Base-by-base conservation (phyloP, 1,140 invertebrate species). In the Hermetia illucens region DNA sequence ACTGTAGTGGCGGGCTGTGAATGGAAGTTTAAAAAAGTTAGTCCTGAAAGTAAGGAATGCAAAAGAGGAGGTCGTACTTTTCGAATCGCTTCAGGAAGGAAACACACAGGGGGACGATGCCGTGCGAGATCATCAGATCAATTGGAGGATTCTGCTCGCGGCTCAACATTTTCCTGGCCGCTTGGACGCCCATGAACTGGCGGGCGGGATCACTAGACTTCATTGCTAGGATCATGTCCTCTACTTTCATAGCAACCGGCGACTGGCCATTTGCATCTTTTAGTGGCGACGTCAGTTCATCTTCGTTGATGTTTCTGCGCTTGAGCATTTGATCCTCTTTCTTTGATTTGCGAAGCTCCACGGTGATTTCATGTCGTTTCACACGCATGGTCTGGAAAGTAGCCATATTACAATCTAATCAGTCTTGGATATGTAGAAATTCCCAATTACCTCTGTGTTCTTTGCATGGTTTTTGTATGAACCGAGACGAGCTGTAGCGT, bases 281-380 rank as follows among this genome's bases (percentile, higher is more conserved):
- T 0, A 73, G 53, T 5, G 71, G 71, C 8, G 66, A 69, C 5
- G 64, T 54, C 0, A 63, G 48, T 36, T 75, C 70, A 24, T 63
- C 61, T 4, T 70, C 57, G 35, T 68, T 66, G 20, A 97, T 79
- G 52, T 96, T 96, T 37, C 95, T 71, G 31, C 90, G 68, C 65
- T 99, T 99, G 2, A 83, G 68, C n/a, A 98, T 64, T 52, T 93
- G 89, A 50, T 98, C 92, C 65, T 98, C 92, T 54, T 94, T 87
- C 30, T 86, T 83, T 5, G 82, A 79, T 68, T 96, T 98, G 12
- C 95, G 68, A 5, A 98, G 65, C 48, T 94, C 85, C 9, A 97
- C 76, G 6, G 78, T 85, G 16, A 86, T 72, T 59, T 96, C 90
- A 49, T 74, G 80, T 41, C 94, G 72, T 41, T 89, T 75, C 45